Base-by-base conservation (phyloP, 2,888 invertebrate species). In the Lucinisca nassula region DNA sequence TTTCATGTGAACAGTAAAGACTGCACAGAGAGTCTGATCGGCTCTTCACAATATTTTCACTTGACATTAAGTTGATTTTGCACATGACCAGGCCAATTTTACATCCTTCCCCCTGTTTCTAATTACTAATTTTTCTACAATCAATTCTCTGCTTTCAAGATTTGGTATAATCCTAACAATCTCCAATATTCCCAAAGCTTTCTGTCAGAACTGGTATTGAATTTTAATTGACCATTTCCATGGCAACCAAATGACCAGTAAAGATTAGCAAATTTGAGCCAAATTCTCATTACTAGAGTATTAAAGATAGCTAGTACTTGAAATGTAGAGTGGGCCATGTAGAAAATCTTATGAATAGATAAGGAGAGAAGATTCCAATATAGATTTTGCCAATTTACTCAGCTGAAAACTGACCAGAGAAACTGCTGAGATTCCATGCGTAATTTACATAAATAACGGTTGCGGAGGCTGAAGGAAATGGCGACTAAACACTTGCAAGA, bases 201-300 rank as follows among this genome's bases (percentile, higher is more conserved):
- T 74, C 61, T 40, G 87, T 85, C 89, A 89, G 85, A 84, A 82
- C 87, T 84, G 84, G 87, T 89, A 89, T 89, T 89, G 89, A 89
- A 89, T 89, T 89, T 89, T 89, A 89, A 89, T 89, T 89, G 89
- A 89, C 89, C 89, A 89, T 90, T 79, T 37, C 90, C 88, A 90
- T 90, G 84, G 90, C 17, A 90, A 90, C 90, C 4, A 79, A 85
- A 73, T 90, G 90, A 90, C 90, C 90, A 90, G 80, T 83, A 55
- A 85, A 85, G 85, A 88, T 90, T 90, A 85, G 81, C 79, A 85
- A 87, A 87, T 90, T 87, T 90, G 83, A 82, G 85, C 80, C 79
- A 75, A 81, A 75, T 81, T 85, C 83, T 87, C 87, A 85, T 85
- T 86, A 85, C 81, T 67, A 74, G 72, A 79, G 82, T 75, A 88